These are phyloP conservation scores for Cyprinodon brontotheroides DNA, from an alignment of 2,113 vertebrate species.

Conservation along the genomic window DNA sequence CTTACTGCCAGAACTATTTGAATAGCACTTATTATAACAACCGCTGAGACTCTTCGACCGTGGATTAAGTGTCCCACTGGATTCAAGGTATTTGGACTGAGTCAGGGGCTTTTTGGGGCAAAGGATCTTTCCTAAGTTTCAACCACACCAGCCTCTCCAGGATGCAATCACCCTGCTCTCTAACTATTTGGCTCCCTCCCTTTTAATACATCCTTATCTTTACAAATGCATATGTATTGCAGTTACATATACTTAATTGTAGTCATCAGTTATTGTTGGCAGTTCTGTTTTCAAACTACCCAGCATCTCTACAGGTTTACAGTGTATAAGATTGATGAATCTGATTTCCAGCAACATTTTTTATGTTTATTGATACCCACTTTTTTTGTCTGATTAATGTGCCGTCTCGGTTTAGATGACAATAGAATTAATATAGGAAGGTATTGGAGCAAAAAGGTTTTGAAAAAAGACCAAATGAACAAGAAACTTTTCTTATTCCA, in stretches of 20 bases:
- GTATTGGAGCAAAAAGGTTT: not conserved
- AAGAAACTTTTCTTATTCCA: slow-evolving; percentile 22
- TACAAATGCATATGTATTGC: not conserved
- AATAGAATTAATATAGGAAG: not conserved
- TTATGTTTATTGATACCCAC: not conserved
- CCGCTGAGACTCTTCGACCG: too few species aligned
- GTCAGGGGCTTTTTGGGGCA: too few species aligned
- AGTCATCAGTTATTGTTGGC: not conserved
- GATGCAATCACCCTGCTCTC: too few species aligned
- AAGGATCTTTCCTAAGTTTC: too few species aligned
- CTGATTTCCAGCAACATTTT: not conserved
- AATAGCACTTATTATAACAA: too few species aligned
- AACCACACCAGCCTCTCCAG: too few species aligned
- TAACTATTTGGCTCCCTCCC: too few species aligned
- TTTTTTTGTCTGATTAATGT: not conserved
- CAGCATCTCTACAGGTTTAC: not conserved
- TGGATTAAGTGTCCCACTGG: too few species aligned
- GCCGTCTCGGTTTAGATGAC: not conserved
- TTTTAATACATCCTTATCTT: too few species aligned
- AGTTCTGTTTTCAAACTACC: not conserved
- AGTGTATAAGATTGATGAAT: not conserved
- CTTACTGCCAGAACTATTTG: too few species aligned
- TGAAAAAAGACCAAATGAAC: not conserved
- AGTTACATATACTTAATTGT: not conserved
- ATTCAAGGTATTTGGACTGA: too few species aligned